Base-by-base conservation (phyloP, 1,140 invertebrate genomes). In the Papilio machaon region DNA sequence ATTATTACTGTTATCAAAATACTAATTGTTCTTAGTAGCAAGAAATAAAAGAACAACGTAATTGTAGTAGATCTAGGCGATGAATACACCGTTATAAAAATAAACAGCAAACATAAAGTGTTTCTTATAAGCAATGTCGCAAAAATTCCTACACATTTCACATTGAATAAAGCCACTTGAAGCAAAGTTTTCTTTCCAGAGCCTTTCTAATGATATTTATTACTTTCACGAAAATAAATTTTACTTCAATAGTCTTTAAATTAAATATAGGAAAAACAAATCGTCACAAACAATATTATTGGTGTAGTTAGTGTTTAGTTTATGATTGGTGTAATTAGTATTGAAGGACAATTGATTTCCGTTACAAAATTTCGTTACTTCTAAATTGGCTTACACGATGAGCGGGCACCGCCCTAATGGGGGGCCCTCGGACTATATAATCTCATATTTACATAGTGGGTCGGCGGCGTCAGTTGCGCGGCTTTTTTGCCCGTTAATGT, bases 401-500 rank as follows among this genome's bases (percentile, higher is more conserved):
- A 82, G 82, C 80, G 84, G 84, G 83, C 38, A 81, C 83, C 86
- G 86, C 87, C 84, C 81, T 85, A 89, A 86, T 88, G 85, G 85
- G 82, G 85, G 85, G 73, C 82, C 82, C 87, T 85, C 84, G 80
- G 83, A 75, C 84, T 90, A 90, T 86, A 91, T 90, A 91, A 87
- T 83, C 82, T 83, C 81, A 83, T 91, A 92, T 92, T 92, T 94
- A 93, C 88, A 91, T 92, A 93, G 86, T 83, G 87, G 88, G 88
- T 84, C 86, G 84, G 43, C 75, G 84, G 86, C 91, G 93, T 89
- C 91, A 93, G 92, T 94, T 94, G 92, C 83, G 86, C 85, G 87
- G 85, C 77, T 86, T 92, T 92, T 94, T 94, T 88, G 90, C 89
- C 88, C 86, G 88, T 91, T 94, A 94, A 94, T 94, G 86, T 94